phyloP scores from a whole-genome alignment of 2,888 invertebrate species.

The Drosophila kambysellisi region DNA sequence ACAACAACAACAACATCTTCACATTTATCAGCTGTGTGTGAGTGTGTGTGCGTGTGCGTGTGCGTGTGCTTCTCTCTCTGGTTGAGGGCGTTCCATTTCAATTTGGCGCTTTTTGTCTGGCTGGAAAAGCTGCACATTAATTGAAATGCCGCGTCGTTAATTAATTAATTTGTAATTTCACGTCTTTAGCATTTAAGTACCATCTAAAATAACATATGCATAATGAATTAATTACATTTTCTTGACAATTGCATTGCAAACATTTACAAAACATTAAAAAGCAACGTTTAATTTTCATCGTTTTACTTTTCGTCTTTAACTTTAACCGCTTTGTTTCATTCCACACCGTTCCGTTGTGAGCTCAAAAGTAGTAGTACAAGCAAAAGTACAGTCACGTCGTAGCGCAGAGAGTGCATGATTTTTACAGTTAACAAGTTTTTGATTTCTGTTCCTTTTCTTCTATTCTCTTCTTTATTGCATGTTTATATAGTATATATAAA shows the following conservation, averaged over 20 bases:
- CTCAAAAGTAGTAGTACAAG: conserved; percentile 53
- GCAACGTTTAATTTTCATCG: conserved; percentile 59
- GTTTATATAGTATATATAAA: conserved; percentile 1
- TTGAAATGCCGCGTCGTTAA: conserved; percentile 60
- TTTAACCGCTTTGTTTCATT: conserved; percentile 46
- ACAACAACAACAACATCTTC: conserved; percentile 27
- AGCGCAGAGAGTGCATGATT: conserved; percentile 7
- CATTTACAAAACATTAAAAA: conserved; percentile 56
- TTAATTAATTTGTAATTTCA: conserved; percentile 4
- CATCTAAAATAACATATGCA: conserved; percentile 30
- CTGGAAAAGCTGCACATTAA: conserved; percentile 73
- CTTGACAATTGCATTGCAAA: conserved; percentile 39
- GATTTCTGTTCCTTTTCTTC: conserved; percentile 5
- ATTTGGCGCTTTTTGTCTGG: conserved; percentile 74
- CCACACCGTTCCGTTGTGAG: conserved; percentile 44
- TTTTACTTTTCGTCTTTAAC: conserved; percentile 6
- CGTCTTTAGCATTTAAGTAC: conserved; percentile 63
- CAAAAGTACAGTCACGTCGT: conserved; percentile 32
- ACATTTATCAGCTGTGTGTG: conserved; percentile 16
- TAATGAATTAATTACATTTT: conserved; percentile 36
- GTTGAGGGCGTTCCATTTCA: conserved; percentile 50
- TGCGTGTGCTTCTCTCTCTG: conserved; percentile 22
- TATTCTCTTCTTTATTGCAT: conserved; percentile 27
- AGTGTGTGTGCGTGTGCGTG: conserved; percentile 11
- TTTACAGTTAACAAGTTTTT: conserved; percentile 24